Percentiles rank a stretch among this genome's conserved stretches.
Conservation (phyloP, 2,113 vertebrate genomes). For the Phalacrocorax carbo region DNA sequence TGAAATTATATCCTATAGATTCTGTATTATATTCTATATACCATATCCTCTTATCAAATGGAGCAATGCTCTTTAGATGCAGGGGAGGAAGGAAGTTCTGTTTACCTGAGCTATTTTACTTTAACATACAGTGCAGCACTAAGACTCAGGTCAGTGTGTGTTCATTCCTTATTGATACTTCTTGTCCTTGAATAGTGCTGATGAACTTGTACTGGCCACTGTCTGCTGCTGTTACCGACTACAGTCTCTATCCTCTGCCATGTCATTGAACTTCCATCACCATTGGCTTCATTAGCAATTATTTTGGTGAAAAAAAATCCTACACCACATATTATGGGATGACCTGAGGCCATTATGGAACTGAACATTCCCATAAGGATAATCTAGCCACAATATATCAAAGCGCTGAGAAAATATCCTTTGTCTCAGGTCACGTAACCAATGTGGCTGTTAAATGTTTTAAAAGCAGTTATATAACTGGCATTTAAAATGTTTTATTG, state of each 20-base stretch:
- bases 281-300: conserved; percentile 61
- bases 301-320: conserved; percentile 49
- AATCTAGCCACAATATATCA: conserved; percentile 62
- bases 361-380: conserved; percentile 54
- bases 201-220: not conserved
- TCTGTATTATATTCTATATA: not conserved
- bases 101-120: not conserved
- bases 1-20: not conserved
- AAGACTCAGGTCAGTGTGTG: not conserved
- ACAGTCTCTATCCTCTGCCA: conserved; percentile 29
- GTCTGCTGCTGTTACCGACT: conserved; percentile 26
- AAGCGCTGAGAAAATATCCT: conserved; percentile 60
- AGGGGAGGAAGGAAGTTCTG: not conserved
- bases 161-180: not conserved
- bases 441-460: conserved; percentile 65
- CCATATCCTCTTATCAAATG: not conserved
- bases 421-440: conserved; percentile 68
- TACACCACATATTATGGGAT: conserved; percentile 17
- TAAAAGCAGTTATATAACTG: conserved; percentile 72
- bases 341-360: conserved; percentile 52
- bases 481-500: conserved; percentile 73
- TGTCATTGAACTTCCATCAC: conserved; percentile 58
- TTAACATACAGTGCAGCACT: rapidly evolving
- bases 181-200: conserved; percentile 23
- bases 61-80: not conserved